Base-by-base conservation (phyloP, 2,113 vertebrate genomes). In the Tachysurus fulvidraco region DNA sequence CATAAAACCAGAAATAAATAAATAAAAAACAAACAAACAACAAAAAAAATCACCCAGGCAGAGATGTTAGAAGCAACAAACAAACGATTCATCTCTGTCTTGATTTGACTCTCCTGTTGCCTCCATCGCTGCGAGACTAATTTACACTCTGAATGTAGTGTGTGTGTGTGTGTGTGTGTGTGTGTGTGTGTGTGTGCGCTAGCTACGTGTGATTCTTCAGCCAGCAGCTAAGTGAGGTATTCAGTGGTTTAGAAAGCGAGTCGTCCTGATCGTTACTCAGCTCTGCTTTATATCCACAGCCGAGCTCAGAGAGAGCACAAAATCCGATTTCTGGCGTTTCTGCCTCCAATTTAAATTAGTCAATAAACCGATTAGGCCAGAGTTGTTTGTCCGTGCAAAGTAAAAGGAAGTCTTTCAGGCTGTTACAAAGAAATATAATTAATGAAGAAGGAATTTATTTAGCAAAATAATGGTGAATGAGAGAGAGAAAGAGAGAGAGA, bases 181-280 rank as follows among this genome's bases (percentile, higher is more conserved):
- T 50, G 78, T 74, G 83, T 55, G 54, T 64, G 52, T 73, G 78
- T 55, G 83, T 28, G n/a, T 46, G 46, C 52, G 82, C 73, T 30
- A 83, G 62, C 65, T 73, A 50, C 14, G 21, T 21, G 59, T 54
- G 67, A 44, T 50, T 87, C 69, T 83, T 87, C 60, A 83, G 71
- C 69, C 83, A 85, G 57, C 60, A 85, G 78, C 87, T 55, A 79
- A 44, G n/a, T 46, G 85, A 84, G 36, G 46, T 64, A 46, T 87
- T 85, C 77, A 85, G 67, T 64, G 85, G 73, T 71, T 90, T 55
- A 85, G 73, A 10, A 87, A 90, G 88, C 36, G 30, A 89, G 89
- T 17, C 46, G 50, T 9, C 28, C 55, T 9, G 57, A 88, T 84
- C 60, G 79, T 84, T 86, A 84, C 74, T 81, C 8, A 8, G 81